phyloP scores from a whole-genome alignment of 2,113 vertebrate species.

The Pseudorectes ferrugineus region DNA sequence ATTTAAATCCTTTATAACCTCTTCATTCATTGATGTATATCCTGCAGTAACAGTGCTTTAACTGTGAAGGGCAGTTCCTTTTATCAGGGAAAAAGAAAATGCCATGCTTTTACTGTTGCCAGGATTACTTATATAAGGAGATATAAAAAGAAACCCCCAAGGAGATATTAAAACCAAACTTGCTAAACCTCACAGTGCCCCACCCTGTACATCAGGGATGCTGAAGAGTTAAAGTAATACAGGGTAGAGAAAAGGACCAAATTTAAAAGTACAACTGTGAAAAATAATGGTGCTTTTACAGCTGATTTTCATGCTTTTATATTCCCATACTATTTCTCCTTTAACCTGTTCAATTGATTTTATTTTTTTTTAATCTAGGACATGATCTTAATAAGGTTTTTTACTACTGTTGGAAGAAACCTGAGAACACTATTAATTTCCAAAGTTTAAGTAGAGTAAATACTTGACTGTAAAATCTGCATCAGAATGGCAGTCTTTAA shows the following conservation, averaged over 20 bases:
- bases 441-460: neutral
- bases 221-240: neutral
- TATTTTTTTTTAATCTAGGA: neutral
- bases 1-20: neutral
- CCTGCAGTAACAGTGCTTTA: neutral
- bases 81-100: neutral
- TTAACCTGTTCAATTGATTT: neutral
- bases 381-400: neutral
- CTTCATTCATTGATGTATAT: neutral
- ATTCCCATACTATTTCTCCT: neutral
- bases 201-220: neutral
- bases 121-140: constrained; percentile 3
- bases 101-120: neutral
- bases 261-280: neutral
- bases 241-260: neutral
- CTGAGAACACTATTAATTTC: neutral
- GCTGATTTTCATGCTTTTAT: neutral
- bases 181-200: neutral
- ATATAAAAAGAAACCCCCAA: neutral
- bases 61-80: neutral
- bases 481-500: neutral
- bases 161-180: neutral
- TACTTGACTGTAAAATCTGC: neutral
- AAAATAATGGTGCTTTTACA: neutral
- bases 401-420: neutral